phyloP scores from a whole-genome alignment of 1,140 invertebrate genomes.

The Oncopodura yosiiana region DNA sequence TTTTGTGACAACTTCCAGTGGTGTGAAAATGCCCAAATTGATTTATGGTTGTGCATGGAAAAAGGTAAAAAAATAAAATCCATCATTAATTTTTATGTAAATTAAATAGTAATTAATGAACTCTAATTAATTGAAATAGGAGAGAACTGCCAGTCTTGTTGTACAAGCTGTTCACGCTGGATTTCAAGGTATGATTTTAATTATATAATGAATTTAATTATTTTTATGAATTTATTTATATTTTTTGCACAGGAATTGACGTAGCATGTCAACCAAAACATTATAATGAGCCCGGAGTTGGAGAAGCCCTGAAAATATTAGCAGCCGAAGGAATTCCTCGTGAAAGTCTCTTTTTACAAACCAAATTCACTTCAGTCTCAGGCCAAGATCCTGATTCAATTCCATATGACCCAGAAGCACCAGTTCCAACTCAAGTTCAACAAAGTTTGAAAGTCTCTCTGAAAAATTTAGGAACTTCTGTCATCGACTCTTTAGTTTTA shows the following conservation, averaged over 20 bases:
- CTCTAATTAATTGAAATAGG: too few relatives aligned
- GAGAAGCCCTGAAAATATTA: not conserved
- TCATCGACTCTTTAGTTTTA: constrained; percentile 29
- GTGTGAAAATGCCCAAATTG: constrained; percentile 27
- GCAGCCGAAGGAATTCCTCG: constrained; percentile 6
- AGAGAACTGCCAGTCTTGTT: constrained; percentile 23
- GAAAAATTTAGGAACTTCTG: constrained; percentile 22
- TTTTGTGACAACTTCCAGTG: constrained; percentile 14
- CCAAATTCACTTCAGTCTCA: constrained; percentile 32
- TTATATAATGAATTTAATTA: not conserved
- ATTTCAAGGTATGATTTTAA: not conserved
- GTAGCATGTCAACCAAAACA: constrained; percentile 34
- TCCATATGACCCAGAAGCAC: constrained; percentile 25
- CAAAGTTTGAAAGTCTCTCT: constrained; percentile 18
- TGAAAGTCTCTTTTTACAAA: constrained; percentile 27
- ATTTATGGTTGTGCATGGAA: constrained; percentile 35
- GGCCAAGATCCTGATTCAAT: constrained; percentile 29
- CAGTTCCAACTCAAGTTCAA: constrained; percentile 16
- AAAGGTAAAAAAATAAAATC: too few relatives aligned
- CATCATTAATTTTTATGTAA: too few relatives aligned
- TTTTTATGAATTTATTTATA: not conserved
- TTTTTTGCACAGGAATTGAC: constrained; percentile 22
- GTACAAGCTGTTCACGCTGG: constrained; percentile 18
- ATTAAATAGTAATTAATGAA: too few relatives aligned
- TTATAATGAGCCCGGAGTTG: constrained; percentile 28